These are phyloP conservation scores for Lepidocyrtinus sp. DNA, from an alignment of 2,888 invertebrate genomes.

Conservation along the genomic window DNA sequence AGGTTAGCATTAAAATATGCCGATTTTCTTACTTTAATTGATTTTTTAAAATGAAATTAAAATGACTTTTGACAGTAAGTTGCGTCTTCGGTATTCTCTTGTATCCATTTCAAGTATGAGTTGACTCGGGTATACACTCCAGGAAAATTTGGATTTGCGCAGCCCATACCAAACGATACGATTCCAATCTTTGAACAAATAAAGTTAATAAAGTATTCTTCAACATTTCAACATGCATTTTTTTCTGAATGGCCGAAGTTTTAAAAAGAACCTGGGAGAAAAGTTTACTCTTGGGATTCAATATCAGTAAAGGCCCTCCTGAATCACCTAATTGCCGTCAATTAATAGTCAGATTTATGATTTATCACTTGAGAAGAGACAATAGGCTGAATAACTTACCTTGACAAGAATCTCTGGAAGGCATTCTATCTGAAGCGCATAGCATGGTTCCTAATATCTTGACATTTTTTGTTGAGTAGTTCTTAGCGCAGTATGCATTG, in stretches of 20 bases:
- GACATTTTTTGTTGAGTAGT: slow-evolving; percentile 37
- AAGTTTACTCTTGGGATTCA: slow-evolving; percentile 21
- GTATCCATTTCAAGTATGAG: slow-evolving; percentile 50
- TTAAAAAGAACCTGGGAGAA: slow-evolving; percentile 41
- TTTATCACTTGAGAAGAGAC: neutral
- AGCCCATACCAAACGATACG: slow-evolving; percentile 46
- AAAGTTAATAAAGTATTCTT: slow-evolving; percentile 1
- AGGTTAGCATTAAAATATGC: no score
- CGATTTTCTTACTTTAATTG: neutral
- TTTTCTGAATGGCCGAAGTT: no score
- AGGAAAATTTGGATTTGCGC: slow-evolving; percentile 39
- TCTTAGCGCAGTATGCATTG: slow-evolving; percentile 42
- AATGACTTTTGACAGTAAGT: slow-evolving; percentile 51
- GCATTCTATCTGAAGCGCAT: slow-evolving; percentile 31
- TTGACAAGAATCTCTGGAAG: slow-evolving; percentile 37
- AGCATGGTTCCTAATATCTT: slow-evolving; percentile 43
- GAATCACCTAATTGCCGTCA: slow-evolving; percentile 43
- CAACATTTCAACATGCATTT: neutral
- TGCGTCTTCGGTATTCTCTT: slow-evolving; percentile 43
- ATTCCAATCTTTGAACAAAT: slow-evolving; percentile 43
- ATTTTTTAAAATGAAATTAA: slow-evolving; percentile 4
- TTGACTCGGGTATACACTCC: slow-evolving; percentile 41
- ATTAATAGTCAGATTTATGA: neutral
- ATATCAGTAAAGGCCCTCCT: slow-evolving; percentile 43
- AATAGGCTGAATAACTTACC: neutral